Percentiles rank a stretch among this genome's conserved stretches.
These are phyloP conservation scores for Acanthacorydalis orientalis DNA, from an alignment of 2,888 invertebrate species.

Conservation along the genomic window DNA sequence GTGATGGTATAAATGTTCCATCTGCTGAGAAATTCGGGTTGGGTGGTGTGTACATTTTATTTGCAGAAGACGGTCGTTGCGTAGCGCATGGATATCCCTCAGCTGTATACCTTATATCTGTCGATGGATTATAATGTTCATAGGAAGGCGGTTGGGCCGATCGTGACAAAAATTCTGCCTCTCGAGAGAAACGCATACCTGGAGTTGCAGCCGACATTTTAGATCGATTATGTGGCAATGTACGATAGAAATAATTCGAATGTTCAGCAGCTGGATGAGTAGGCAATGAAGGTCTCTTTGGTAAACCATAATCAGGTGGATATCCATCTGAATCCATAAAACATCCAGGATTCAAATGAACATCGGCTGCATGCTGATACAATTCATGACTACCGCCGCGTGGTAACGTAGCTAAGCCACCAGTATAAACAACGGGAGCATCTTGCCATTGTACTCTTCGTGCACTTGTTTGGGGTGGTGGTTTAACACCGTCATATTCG, in stretches of 20 bases:
- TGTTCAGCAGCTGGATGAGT: conserved; percentile 13
- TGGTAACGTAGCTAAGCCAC: conserved; percentile 25
- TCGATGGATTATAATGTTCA: conserved; percentile 31
- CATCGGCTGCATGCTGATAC: conserved; percentile 53
- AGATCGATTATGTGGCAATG: conserved; percentile 56
- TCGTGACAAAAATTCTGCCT: conserved; percentile 45
- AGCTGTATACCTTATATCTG: conserved; percentile 55
- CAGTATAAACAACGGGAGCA: conserved; percentile 7
- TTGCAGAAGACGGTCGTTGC: conserved; percentile 17
- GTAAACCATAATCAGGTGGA: conserved; percentile 60
- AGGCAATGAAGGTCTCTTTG: conserved; percentile 34
- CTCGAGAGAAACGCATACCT: conserved; percentile 38
- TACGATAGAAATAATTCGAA: conserved; percentile 44
- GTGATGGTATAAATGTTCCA: conserved; percentile 44
- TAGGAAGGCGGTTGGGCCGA: conserved; percentile 29
- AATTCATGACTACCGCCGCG: conserved; percentile 32
- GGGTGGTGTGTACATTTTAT: conserved; percentile 3
- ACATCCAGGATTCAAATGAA: conserved; percentile 58
- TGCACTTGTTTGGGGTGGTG: conserved; percentile 21
- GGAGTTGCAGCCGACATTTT: conserved; percentile 37
- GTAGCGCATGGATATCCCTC: conserved; percentile 51
- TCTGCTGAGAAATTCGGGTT: conserved; percentile 24
- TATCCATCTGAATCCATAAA: conserved; percentile 65
- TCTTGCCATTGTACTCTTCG: conserved; percentile 37
- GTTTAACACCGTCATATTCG: conserved; percentile 14